Conservation (phyloP, 2,888 invertebrate genomes). For the Lepidocyrtoides sp. region DNA sequence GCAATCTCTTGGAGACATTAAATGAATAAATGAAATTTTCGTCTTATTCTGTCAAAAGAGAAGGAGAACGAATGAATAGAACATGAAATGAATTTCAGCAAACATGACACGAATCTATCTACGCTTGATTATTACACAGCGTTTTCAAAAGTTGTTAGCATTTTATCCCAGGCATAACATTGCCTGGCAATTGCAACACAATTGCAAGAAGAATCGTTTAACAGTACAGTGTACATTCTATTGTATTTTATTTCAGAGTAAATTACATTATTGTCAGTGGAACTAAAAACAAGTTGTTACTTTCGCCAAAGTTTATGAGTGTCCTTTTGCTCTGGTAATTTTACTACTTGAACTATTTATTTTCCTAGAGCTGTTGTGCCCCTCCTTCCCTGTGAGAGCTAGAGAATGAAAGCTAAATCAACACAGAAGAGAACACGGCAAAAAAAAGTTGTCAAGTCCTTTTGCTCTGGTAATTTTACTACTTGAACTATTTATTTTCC, state of each 20-base stretch:
- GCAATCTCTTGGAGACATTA: conserved; percentile 20
- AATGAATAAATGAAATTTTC: conserved; percentile 55
- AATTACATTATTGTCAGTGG: background rate
- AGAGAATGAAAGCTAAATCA: no score
- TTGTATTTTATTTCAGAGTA: background rate
- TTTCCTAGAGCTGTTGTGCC: background rate
- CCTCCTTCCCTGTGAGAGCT: no score
- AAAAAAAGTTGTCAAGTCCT: no score
- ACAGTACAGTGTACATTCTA: background rate
- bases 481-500: background rate
- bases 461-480: background rate
- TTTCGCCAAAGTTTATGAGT: background rate
- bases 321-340: background rate
- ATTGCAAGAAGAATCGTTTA: background rate
- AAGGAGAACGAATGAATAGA: background rate
- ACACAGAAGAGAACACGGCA: no score
- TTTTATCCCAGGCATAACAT: background rate
- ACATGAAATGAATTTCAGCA: background rate
- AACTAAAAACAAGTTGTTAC: background rate
- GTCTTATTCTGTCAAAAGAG: background rate
- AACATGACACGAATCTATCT: no score
- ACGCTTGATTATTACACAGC: no score
- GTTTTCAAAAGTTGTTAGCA: background rate
- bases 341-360: background rate
- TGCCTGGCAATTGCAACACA: background rate